Evolutionary conservation across 2,113 vertebrate species (phyloP).

Genomic region (Lichenostomus cassidix): DNA sequence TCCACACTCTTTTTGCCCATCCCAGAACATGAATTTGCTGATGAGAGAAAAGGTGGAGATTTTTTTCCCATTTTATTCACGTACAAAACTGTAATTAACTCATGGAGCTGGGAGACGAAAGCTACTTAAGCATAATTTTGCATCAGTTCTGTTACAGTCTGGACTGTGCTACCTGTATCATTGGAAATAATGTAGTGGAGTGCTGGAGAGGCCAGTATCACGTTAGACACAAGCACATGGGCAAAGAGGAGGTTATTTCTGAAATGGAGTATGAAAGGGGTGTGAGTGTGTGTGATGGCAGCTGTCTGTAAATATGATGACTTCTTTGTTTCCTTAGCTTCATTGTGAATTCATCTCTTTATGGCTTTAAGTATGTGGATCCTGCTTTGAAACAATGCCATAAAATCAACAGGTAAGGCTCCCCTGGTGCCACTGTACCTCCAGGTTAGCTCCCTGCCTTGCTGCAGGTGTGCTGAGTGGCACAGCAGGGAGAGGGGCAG

Average conservation of each 20-base stretch:
- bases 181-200: not conserved
- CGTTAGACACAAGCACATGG: not conserved
- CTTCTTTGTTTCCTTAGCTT: not conserved
- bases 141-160: not conserved
- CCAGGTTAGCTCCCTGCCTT: not conserved
- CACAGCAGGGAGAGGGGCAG: not conserved
- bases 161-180: not conserved
- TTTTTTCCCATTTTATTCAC: not conserved
- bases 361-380: not conserved
- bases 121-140: not conserved
- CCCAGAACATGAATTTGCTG: not conserved
- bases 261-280: not conserved
- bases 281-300: not conserved
- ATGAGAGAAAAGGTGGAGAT: not conserved
- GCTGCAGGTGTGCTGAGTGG: not conserved
- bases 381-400: not conserved
- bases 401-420: not conserved
- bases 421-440: not conserved
- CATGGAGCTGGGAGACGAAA: not conserved
- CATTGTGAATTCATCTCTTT: slow-evolving; percentile 12
- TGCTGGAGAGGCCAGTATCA: not conserved
- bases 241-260: not conserved
- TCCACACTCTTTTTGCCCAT: not conserved
- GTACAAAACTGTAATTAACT: not conserved
- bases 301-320: not conserved